Evolutionary conservation across 64 coral and sea anemone species (phyloP), one percentile per base, ranked within the genome.

Genomic region (Hydrozoanthus tunicans): DNA sequence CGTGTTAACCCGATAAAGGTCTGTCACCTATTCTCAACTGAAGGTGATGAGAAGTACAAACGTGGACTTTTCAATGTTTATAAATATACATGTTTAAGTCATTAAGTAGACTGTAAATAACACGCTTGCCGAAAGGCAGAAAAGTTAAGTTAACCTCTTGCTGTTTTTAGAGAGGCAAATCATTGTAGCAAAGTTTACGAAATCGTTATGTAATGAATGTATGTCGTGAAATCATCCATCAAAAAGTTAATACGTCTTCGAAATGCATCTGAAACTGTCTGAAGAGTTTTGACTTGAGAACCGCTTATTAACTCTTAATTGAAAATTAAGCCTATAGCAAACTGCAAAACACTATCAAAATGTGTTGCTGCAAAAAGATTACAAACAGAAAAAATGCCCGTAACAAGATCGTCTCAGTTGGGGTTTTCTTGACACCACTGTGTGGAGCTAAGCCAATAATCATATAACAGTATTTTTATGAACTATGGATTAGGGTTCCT

Each of bases 41-140:
- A 11, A 73, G 70, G 81, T 85, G 70, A 77, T 20, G 61, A 80
- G 79, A 78, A 94, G 73, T 32, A 65, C 56, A 56, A 51, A 60
- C 10, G 12, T 78, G 67, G 72, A 25, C 65, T 84, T 91, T 83
- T 70, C 75, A 69, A 43, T 91, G 89, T 90, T 94, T 94, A 82
- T 90, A 94, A 90, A 83, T 91, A 91, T 75, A 81, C 72, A 59
- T 91, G 93, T 94, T 85, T 90, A 91, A 94, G 58, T 62, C 89
- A 15, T 94, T 91, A 94, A 94, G 89, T 77, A 94, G 23, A 71
- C 59, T 85, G 88, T 94, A 78, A 91, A 85, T 91, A 91, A 85
- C 70, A 70, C 10, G 56, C 13, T 90, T 77, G 81, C 82, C 72
- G 57, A 54, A 84, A 90, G 76, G 61, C 81, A 82, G 56, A 70